Base-by-base conservation (phyloP, 1,140 invertebrate species). In the Helicoverpa armigera region DNA sequence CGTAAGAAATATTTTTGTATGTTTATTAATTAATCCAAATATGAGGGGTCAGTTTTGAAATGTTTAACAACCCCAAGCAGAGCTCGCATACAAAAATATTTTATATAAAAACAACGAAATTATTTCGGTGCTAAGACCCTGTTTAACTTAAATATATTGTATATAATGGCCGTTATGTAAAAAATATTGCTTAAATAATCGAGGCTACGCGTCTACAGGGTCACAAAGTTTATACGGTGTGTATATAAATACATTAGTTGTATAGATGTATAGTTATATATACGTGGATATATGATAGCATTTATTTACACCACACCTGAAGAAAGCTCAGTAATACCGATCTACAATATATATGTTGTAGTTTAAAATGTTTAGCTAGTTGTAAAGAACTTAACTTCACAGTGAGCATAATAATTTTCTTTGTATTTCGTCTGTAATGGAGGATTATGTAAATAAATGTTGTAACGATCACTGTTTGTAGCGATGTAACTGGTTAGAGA, bases 241-340 rank as follows among this genome's bases (percentile, higher is more conserved):
- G 89, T 90, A 89, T 90, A 90, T 90, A 88, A 69, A 82, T 78
- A 78, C 75, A 77, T 29, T 79, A 79, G 58, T 75, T 84, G 56
- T 81, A 86, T 86, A 82, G 51, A 67, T 78, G 67, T 80, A 85
- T 83, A 83, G 51, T 70, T 79, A 72, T 72, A 70, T 78, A 69
- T 87, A 84, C 81, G 80, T 85, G 83, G 84, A 81, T 84, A 83
- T 86, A 88, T 88, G 86, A 67, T 93, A 94, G 92, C 91, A 93
- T 94, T 94, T 94, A 93, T 90, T 89, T 89, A 86, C 86, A 90
- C 87, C 93, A 94, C 93, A 94, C 93, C 93, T 94, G 93, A 94
- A 91, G 75, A 93, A 94, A 91, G 93, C 93, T 94, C 93, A 94
- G 87, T 89, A 75, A 86, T 87, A 92, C 89, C 85, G 85, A 85